Evolutionary conservation across 2,113 vertebrate genomes (phyloP).

Genomic region (Gymnocephalus cernua): DNA sequence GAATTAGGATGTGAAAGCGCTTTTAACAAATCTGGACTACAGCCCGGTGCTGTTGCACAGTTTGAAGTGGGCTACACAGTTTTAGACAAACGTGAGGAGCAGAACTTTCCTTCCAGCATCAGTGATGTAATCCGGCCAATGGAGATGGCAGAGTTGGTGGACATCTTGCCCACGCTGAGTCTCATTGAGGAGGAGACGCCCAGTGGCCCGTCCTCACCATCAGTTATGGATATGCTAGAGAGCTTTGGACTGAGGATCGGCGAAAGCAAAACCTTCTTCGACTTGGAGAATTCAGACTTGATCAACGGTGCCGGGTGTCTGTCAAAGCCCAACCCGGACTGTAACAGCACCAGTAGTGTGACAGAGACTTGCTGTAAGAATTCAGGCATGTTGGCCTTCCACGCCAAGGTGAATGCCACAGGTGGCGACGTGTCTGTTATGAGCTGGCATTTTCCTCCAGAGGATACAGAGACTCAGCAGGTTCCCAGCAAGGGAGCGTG

Average conservation of each 20-base stretch:
- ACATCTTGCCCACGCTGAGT: constrained; percentile 74
- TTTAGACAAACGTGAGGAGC: constrained; percentile 26
- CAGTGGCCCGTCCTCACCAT: constrained; percentile 39
- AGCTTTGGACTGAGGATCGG: constrained; percentile 69
- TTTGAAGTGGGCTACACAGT: constrained; percentile 47
- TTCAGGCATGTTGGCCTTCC: background rate
- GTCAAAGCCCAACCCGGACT: background rate
- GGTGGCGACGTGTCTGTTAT: background rate
- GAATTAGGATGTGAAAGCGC: constrained; percentile 52
- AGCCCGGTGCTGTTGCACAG: constrained; percentile 53
- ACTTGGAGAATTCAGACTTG: constrained; percentile 47
- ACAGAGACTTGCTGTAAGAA: constrained; percentile 22
- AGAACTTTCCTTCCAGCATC: constrained; percentile 60
- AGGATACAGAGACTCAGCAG: constrained; percentile 4
- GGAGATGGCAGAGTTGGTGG: constrained; percentile 78
- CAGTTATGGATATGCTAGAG: constrained; percentile 74
- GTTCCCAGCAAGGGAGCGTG: background rate
- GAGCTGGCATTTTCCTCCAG: constrained; percentile 6
- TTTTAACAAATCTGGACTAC: constrained; percentile 57
- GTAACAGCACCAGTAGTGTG: background rate
- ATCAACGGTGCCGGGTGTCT: background rate
- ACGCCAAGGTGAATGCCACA: background rate
- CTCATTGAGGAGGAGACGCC: constrained; percentile 73
- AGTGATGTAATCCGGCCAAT: constrained; percentile 71
- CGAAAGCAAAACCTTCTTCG: constrained; percentile 56